Evolutionary conservation across 2,797 vertebrate species (phyloP), one percentile per base, ranked within the genome.

Genomic region (Sternarchorhynchus goeldii): DNA sequence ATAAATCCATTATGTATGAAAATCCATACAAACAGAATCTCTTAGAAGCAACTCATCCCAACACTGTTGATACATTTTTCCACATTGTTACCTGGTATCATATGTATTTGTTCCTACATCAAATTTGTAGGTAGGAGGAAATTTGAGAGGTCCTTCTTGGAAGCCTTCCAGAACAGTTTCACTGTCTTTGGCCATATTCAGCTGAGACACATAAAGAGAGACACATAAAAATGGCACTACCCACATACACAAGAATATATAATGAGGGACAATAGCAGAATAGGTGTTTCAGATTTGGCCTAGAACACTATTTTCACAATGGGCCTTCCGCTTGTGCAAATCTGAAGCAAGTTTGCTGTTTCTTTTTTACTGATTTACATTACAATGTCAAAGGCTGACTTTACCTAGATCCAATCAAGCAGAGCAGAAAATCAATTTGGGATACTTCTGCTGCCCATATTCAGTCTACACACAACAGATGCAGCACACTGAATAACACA

Each of bases 111-210:
- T 98, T 71, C 97, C 97, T 86, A 98, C 95, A 2, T 99, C 97
- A 69, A 97, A 99, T 87, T 99, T 99, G 92, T 99, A 99, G 18
- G 97, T 99, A 1, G 97, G 97, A 55, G 96, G 91, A 59, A 99
- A 99, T 89, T 95, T 97, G 58, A 99, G 92, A 0, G 95, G 93
- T 0, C 97, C 97, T 77, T 99, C 97, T 59, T 95, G 94, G 85
- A 99, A 99, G 31, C 96, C 97, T 20, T 94, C 95, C 76, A 99
- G 91, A 74, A 97, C 95, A 0, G 94, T 93, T 93, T 98, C 97
- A 2, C 90, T 94, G 81, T 86, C 94, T 91, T 98, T 99, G 73
- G 95, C 96, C 91, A 97, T 96, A 88, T 98, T 99, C 84, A 99
- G 89, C 97, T 99, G 91, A 6, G 25, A 25, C 25, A 25, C 25